Evolutionary conservation across 1,140 invertebrate genomes (phyloP).

Genomic region (Conus betulinus): DNA sequence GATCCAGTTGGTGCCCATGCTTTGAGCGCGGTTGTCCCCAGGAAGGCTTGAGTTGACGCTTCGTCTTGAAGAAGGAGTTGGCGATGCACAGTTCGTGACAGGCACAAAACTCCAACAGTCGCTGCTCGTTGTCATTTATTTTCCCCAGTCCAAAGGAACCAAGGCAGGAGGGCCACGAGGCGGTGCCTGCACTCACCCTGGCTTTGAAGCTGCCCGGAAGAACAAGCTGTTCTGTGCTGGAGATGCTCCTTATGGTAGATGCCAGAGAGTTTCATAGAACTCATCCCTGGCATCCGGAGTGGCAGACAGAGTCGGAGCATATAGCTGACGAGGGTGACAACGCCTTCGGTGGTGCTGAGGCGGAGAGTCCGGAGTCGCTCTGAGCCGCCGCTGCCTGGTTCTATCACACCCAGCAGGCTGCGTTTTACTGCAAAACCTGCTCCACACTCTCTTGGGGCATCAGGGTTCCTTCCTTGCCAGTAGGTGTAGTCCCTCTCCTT

Average conservation of each 20-base stretch:
- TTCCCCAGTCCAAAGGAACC: too few species aligned
- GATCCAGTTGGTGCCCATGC: constrained; percentile 51
- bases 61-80: too few species aligned
- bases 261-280: constrained; percentile 42
- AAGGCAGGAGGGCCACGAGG: too few species aligned
- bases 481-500: too few species aligned
- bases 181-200: too few species aligned
- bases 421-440: constrained; percentile 28
- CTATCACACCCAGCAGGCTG: constrained; percentile 21
- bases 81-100: too few species aligned
- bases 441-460: constrained; percentile 20
- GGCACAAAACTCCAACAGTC: too few species aligned
- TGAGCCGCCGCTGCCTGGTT: constrained; percentile 9
- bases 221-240: too few species aligned
- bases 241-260: not conserved
- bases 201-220: too few species aligned
- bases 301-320: constrained; percentile 34
- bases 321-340: constrained; percentile 42
- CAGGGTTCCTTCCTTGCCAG: too few species aligned
- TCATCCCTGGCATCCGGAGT: constrained; percentile 40
- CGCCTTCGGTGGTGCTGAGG: constrained; percentile 29
- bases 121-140: constrained; percentile 52
- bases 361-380: constrained; percentile 44
- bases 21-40: too few species aligned
- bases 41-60: too few species aligned